Base-by-base conservation (phyloP, 2,113 vertebrate genomes). In the Aegithalos caudatus region DNA sequence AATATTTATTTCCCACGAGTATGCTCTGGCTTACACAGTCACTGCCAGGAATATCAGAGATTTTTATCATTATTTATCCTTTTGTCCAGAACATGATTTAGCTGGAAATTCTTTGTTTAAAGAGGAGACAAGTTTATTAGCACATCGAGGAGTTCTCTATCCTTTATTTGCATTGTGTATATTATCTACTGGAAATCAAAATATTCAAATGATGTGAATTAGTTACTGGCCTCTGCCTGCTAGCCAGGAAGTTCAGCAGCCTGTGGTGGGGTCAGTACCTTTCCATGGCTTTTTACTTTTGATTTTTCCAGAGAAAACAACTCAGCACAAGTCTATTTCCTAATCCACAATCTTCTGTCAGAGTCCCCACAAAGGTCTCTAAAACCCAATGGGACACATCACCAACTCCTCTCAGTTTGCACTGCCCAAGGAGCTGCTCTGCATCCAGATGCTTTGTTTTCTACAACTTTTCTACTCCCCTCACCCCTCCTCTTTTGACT, bases 381-480 rank as follows among this genome's bases (percentile, higher is more conserved):
- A 60, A 83, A 90, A 38, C 29, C 15, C 67, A 73, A 1, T 0
- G 0, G 47, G 56, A 73, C 16, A n/a, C 2, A 0, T 22, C 1
- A 0, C 19, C 0, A 0, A 8, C 33, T 27, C 25, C 16, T 38
- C 58, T 53, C 54, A 73, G n/a, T 20, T 35, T 37, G 33, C 33
- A 3, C 38, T 76, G 35, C 29, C 47, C 2, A 2, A 56, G 38
- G 38, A 88, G 27, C 35, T 88, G 71, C 71, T 61, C 37, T 1
- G 1, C 10, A 81, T 9, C 7, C 42, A 50, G 28, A 27, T 22
- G 19, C 47, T 81, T 73, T 73, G 18, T 66, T 89, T 84, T 44
- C 50, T 42, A 13, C 3, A 1, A 28, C 28, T 61, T 89, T 80
- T 58, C 42, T 81, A 7, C 10, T 60, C 14, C 10, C 7, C 77